These are phyloP conservation scores for Peromyscus attwateri DNA, from an alignment of 2,797 vertebrate species.

Conservation along the genomic window DNA sequence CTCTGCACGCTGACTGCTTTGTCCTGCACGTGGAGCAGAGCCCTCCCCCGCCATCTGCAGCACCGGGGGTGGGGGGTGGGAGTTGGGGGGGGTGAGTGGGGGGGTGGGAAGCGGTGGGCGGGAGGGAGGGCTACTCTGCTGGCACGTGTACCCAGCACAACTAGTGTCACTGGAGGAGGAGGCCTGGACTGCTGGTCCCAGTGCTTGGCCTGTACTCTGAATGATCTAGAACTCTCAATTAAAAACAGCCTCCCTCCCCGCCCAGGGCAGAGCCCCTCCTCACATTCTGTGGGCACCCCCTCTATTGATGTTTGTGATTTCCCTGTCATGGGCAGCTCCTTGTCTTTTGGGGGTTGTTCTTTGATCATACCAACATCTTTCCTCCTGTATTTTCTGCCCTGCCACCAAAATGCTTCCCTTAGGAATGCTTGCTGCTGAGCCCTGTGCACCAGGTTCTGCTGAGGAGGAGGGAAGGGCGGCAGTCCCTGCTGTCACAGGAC, in stretches of 20 bases:
- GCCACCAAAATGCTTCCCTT: not conserved
- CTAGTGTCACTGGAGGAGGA: not conserved
- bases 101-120: not conserved
- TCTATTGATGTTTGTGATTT: not conserved
- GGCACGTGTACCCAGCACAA: not conserved
- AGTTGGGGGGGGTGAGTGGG: too few relatives aligned
- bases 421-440: not conserved
- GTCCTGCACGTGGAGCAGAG: conserved; percentile 14
- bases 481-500: not conserved
- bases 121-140: not conserved
- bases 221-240: conserved; percentile 1
- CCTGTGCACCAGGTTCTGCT: not conserved
- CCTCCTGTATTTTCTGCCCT: not conserved
- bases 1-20: not conserved
- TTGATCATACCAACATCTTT: not conserved
- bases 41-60: not conserved
- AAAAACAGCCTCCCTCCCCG: not conserved
- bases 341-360: not conserved
- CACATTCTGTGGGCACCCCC: not conserved
- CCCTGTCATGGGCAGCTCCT: not conserved
- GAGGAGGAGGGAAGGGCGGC: not conserved
- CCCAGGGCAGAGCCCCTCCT: not conserved
- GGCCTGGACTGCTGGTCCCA: not conserved
- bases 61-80: not conserved
- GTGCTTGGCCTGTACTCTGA: not conserved